Base-by-base conservation (phyloP, 2,888 invertebrate genomes). In the Acronicta leporina region DNA sequence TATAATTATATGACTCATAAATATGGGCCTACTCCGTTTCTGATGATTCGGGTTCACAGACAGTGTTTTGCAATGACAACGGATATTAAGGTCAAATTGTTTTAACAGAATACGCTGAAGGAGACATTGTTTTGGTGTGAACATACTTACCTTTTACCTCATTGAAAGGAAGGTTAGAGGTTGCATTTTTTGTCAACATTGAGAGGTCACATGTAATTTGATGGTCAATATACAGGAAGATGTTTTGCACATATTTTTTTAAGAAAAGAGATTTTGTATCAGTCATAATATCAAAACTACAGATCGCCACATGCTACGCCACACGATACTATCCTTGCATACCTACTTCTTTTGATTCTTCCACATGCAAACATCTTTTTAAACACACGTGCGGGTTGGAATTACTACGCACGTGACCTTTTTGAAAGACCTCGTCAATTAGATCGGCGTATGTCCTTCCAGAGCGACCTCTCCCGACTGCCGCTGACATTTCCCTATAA, bases 41-140 rank as follows among this genome's bases (percentile, higher is more conserved):
- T 73, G 69, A 65, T 68, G 50, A 35, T 41, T 8, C 14, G 16
- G 14, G 43, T 35, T 46, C 58, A 70, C 25, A 63, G 70, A 44
- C 68, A 58, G 14, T 48, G 42, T 73, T 59, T 56, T 43, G 62
- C 51, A 73, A 68, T 9, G 13, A 20, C 14, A 45, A 9, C 20
- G 13, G 46, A 44, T 46, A 14, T 8, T 58, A 52, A 70, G 68
- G 70, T 44, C 68, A 38, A 20, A 48, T 43, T 54, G 48, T 68
- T 68, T 54, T 20, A 14, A 15, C 41, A 51, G 47, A 44, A 8
- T 20, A 41, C n/a, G 27, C 33, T 16, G 48, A 63, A 51, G n/a
- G 10, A 53, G 42, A 53, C 38, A 43, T 46, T 56, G 43, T 41
- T n/a, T 35, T 15, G 6, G 16, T 59, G 40, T 52, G 59, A 59